Evolutionary conservation across 1,140 invertebrate genomes (phyloP).

Genomic region (Anthonomus grandis): DNA sequence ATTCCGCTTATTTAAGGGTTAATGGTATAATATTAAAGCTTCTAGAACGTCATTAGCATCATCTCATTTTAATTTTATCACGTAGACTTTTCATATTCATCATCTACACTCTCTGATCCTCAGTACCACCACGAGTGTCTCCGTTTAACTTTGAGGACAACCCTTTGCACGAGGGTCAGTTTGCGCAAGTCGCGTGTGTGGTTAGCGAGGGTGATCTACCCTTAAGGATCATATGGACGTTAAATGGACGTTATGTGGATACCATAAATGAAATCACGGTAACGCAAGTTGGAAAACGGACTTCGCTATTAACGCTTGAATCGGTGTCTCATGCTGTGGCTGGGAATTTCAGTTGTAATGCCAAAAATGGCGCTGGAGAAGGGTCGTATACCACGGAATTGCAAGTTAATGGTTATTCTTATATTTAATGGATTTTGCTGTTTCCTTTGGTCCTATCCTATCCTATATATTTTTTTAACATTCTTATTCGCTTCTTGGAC

Average conservation of each 20-base stretch:
- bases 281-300: slow-evolving; percentile 49
- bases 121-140: slow-evolving; percentile 64
- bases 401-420: slow-evolving; percentile 63
- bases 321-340: slow-evolving; percentile 67
- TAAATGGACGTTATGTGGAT: slow-evolving; percentile 55
- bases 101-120: slow-evolving; percentile 3
- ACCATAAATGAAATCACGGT: slow-evolving; percentile 51
- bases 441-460: no score
- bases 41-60: slow-evolving; percentile 18
- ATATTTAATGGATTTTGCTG: no score
- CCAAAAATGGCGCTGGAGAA: slow-evolving; percentile 70
- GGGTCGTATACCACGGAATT: slow-evolving; percentile 65
- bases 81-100: slow-evolving; percentile 11
- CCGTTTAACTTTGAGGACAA: slow-evolving; percentile 67
- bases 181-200: slow-evolving; percentile 69
- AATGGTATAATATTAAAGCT: slow-evolving; percentile 53
- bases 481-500: no score
- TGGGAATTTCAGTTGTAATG: slow-evolving; percentile 75
- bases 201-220: slow-evolving; percentile 69
- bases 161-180: slow-evolving; percentile 66
- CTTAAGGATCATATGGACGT: slow-evolving; percentile 63
- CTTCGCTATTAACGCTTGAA: slow-evolving; percentile 62
- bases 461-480: no score
- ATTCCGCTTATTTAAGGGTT: slow-evolving; percentile 58
- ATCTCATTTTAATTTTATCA: background rate